A percentile compares a stretch with the other conserved stretches of the same genome.
Evolutionary conservation across 2,113 vertebrate genomes (phyloP).

Genomic region (Coracopsis vasa): DNA sequence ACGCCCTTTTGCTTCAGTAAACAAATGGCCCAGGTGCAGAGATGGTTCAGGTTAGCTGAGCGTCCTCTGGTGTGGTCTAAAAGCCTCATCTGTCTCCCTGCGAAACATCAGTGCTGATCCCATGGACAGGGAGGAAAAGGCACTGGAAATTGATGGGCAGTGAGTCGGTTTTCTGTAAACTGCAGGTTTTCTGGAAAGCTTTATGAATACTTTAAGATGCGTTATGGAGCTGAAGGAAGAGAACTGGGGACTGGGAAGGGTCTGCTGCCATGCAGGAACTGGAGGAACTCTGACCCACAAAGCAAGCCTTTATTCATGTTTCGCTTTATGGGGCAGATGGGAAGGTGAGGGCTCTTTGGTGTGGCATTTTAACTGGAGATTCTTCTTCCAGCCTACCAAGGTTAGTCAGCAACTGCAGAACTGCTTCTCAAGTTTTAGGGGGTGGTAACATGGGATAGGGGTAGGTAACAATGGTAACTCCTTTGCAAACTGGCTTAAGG

Average conservation of each 20-base stretch:
- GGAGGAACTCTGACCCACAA: neutral
- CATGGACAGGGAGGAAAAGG: neutral
- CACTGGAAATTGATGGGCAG: neutral
- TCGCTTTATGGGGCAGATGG: neutral
- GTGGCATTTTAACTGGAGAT: neutral
- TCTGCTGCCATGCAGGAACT: accelerated
- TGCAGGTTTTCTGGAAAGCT: neutral
- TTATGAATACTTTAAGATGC: neutral
- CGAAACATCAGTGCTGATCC: neutral
- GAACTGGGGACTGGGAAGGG: neutral
- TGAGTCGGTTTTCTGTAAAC: neutral
- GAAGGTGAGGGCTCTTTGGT: neutral
- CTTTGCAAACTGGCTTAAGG: neutral
- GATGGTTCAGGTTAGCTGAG: neutral
- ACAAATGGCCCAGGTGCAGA: neutral
- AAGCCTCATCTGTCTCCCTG: neutral
- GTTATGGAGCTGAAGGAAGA: neutral
- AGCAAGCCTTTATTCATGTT: neutral
- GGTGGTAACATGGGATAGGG: neutral
- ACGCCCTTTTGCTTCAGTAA: conserved; percentile 1
- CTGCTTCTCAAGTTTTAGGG: neutral
- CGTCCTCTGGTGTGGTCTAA: neutral
- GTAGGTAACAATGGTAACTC: neutral
- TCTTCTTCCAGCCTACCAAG: neutral
- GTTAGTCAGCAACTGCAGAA: neutral